Evolutionary conservation across 2,797 vertebrate species (phyloP).

Genomic region (Acrossocheilus fasciatus): DNA sequence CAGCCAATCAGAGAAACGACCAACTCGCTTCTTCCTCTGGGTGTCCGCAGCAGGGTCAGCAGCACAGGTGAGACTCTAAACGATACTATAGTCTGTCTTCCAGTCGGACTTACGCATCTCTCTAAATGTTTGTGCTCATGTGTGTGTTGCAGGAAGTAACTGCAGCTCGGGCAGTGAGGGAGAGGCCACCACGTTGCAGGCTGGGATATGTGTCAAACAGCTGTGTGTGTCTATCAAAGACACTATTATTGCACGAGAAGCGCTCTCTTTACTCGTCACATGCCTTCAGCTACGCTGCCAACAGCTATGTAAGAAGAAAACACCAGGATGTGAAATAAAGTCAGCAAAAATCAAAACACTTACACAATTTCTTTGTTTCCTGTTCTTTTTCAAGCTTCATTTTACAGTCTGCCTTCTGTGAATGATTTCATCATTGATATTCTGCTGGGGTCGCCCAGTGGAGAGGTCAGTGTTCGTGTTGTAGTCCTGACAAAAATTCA

Average conservation of each 20-base stretch:
- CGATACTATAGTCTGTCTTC: background rate
- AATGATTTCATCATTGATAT: conserved; percentile 98
- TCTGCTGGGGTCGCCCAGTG: conserved; percentile 93
- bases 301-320: conserved; percentile 85
- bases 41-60: conserved; percentile 93
- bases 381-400: conserved; percentile 83
- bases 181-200: conserved; percentile 90
- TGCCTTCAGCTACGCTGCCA: conserved; percentile 97
- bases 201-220: conserved; percentile 96
- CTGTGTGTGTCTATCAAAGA: conserved; percentile 96
- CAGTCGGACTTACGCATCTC: background rate
- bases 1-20: conserved; percentile 96
- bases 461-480: conserved; percentile 85
- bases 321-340: background rate
- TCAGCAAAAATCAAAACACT: background rate
- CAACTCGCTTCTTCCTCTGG: conserved; percentile 85
- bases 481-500: background rate
- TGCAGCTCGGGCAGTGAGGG: conserved; percentile 98
- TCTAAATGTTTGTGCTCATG: conserved; percentile 4
- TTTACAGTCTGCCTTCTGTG: conserved; percentile 94
- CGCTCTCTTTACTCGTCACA: conserved; percentile 94
- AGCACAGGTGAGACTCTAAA: conserved; percentile 87
- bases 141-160: conserved; percentile 87
- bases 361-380: background rate
- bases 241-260: conserved; percentile 95